Evolutionary conservation across 2,113 vertebrate species (phyloP), one percentile per base, ranked within the genome.

Genomic region (Eleginops maclovinus): DNA sequence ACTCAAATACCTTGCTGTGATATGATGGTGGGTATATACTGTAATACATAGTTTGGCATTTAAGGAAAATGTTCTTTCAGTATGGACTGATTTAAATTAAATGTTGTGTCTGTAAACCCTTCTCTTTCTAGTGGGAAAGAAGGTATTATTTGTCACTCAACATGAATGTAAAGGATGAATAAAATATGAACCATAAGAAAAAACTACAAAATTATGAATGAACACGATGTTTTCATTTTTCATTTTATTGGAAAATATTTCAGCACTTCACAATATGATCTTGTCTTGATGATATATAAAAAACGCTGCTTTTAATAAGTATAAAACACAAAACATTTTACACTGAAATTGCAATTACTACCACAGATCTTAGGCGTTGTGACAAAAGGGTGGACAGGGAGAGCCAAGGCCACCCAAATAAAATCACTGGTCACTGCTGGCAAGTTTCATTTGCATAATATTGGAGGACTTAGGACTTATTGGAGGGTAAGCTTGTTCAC

Each of bases 1-100:
- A 86, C 64, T 70, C 40, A 81, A 73, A 83, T 88, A 84, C 84
- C 51, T 85, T 82, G 62, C 50, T 36, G 28, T 71, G 60, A 77
- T 26, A 22, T 49, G n/a, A 80, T 64, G 41, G 22, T 4, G 3
- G 46, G 3, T 24, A 22, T 31, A 19, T 83, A n/a, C 64, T 75
- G 40, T 44, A 41, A 36, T 66, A 47, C 16, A 63, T 36, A 36
- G 31, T 36, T 36, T 36, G 1, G 31, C 31, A 36, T 59, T n/a
- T n/a, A n/a, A n/a, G n/a, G n/a, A 50, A 0, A 3, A 19, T 21
- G 56, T 53, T 21, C 1, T 16, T 60, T 78, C 36, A 62, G 24
- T 19, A 13, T 60, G 24, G 5, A 3, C 28, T 51, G 43, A 28
- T 43, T n/a, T 0, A 51, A 47, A 55, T 24, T 2, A 4, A 12